Evolutionary conservation across 2,888 invertebrate species (phyloP), one percentile per base, ranked within the genome.

Genomic region (Galeopsomyia nigrocyanea): DNA sequence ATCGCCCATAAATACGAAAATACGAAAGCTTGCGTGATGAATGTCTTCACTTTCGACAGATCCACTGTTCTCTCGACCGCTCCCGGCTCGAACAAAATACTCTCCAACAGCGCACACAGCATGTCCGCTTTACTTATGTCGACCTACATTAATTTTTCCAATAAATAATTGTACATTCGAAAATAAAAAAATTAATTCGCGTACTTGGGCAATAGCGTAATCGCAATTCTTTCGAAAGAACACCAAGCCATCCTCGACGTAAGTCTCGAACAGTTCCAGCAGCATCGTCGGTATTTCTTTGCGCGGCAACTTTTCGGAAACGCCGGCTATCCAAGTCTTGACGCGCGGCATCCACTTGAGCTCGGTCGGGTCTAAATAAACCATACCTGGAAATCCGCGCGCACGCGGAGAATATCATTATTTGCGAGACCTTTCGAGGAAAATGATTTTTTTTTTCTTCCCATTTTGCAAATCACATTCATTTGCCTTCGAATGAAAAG

Each of bases 311-410:
- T 86, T 88, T 0, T 89, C 89, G 0, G 88, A 82, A 2, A 91
- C 83, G 16, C 87, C 88, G 0, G 89, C 87, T 1, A 92, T 84
- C 96, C 96, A 97, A 0, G 95, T 93, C 76, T 91, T 90, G 0
- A 95, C 92, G 78, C 90, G 92, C 0, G 96, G 96, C 79, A 93
- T 82, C 91, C 94, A 96, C 63, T 93, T 92, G 61, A 96, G 87
- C 80, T 96, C 95, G 2, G 91, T 90, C 0, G 96, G 92, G 84
- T 97, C 96, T 10, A 96, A 91, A 84, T 95, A 97, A 1, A 97
- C 96, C 96, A 97, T 97, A 62, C 96, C 96, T 87, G 86, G 7
- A 39, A 39, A 39, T 10, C 7, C 39, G 13, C n/a, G n/a, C n/a
- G n/a, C n/a, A n/a, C 31, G 10, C 39, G 13, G 39, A 10, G 39